A percentile compares a stretch with the other conserved stretches of the same genome.
These are phyloP conservation scores for Drosophila monieri DNA, from an alignment of 2,888 invertebrate species.

Conservation along the genomic window DNA sequence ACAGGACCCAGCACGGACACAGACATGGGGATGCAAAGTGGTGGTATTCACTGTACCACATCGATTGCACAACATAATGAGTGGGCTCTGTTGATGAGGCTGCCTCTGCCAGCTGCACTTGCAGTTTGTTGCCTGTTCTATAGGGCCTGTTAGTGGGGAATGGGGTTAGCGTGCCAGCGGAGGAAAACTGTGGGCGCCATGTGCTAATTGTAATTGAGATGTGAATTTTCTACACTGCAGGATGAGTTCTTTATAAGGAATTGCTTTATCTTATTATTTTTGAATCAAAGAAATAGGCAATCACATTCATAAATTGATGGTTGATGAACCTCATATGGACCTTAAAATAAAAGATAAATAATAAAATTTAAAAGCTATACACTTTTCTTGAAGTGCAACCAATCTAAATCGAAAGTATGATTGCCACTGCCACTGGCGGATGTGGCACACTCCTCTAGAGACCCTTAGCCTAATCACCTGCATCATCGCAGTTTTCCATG, in stretches of 20 bases:
- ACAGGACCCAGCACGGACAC: constrained; percentile 12
- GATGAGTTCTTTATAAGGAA: not conserved
- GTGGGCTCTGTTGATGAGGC: constrained; percentile 27
- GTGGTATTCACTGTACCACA: constrained; percentile 45
- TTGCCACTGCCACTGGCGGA: constrained; percentile 13
- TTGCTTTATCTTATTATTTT: too few species aligned
- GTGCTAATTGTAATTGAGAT: constrained; percentile 79
- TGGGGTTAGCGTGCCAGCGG: constrained; percentile 41
- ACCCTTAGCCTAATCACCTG: constrained; percentile 51
- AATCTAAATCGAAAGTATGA: constrained; percentile 12
- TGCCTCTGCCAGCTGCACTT: constrained; percentile 16
- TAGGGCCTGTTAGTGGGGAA: constrained; percentile 21
- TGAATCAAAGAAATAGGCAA: too few species aligned
- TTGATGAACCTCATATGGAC: not conserved
- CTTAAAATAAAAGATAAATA: not conserved
- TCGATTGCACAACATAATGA: constrained; percentile 70
- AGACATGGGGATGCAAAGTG: constrained; percentile 6
- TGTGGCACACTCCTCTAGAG: constrained; percentile 43
- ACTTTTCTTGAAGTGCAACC: constrained; percentile 11
- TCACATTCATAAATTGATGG: too few species aligned
- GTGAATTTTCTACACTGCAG: constrained; percentile 33
- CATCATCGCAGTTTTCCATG: constrained; percentile 36
- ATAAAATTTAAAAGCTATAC: not conserved
- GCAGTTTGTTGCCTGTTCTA: not conserved
- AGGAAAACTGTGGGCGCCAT: constrained; percentile 44